These are phyloP conservation scores for Macrocentrus cingulum DNA, from an alignment of 1,140 invertebrate genomes.

Conservation along the genomic window DNA sequence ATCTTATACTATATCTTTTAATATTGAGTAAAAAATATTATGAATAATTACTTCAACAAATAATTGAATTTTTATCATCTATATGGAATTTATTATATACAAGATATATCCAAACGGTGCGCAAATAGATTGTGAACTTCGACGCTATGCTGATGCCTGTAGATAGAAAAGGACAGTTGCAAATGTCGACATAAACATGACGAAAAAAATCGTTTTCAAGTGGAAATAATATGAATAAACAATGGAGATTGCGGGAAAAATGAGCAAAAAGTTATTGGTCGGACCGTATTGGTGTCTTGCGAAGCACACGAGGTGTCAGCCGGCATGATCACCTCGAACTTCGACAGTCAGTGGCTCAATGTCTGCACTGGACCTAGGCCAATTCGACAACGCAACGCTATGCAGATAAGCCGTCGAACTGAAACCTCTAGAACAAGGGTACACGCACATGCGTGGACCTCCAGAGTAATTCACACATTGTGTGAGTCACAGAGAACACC, in stretches of 20 bases:
- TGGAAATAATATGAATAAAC: constrained; percentile 1
- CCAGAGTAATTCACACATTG: constrained; percentile 67
- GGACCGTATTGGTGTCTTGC: constrained; percentile 82
- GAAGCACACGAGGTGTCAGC: constrained; percentile 82
- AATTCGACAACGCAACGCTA: constrained; percentile 93
- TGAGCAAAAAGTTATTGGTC: constrained; percentile 75
- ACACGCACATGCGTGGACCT: constrained; percentile 88
- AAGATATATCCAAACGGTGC: no score
- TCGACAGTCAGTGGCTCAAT: constrained; percentile 94
- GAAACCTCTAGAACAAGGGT: constrained; percentile 77
- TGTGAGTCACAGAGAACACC: constrained; percentile 77
- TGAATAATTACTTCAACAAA: no score
- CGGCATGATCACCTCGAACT: constrained; percentile 97
- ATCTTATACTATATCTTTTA: no score
- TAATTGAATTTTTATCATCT: no score
- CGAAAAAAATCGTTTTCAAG: not conserved
- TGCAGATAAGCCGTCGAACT: constrained; percentile 85
- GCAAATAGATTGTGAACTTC: no score
- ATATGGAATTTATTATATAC: no score
- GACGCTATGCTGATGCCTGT: no score
- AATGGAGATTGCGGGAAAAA: constrained; percentile 33
- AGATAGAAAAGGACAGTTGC: no score
- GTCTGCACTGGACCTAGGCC: constrained; percentile 96
- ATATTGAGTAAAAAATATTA: no score
- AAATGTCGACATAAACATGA: not conserved